These are phyloP conservation scores for Watersipora subatra DNA, from an alignment of 1,140 invertebrate species.

Conservation along the genomic window DNA sequence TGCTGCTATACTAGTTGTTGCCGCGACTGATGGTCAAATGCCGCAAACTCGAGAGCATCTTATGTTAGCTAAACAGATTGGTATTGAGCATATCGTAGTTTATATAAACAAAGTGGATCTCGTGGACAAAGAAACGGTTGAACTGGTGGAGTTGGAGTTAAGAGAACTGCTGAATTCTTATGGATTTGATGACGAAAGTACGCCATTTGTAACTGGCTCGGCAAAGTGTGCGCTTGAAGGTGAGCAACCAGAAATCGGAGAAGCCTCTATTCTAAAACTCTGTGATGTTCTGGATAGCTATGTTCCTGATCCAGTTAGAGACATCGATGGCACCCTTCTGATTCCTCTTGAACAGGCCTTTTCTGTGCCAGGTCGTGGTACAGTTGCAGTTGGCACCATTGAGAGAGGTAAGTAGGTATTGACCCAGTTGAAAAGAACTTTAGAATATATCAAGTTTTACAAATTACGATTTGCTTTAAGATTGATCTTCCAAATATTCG, in stretches of 20 bases:
- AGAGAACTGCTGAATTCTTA: conserved; percentile 69
- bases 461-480: too few species aligned
- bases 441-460: too few species aligned
- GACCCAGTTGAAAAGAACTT: neutral
- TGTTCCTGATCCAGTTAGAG: conserved; percentile 76
- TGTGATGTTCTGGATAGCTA: conserved; percentile 70
- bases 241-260: conserved; percentile 69
- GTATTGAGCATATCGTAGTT: conserved; percentile 75
- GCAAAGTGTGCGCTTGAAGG: conserved; percentile 69
- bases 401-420: conserved; percentile 52
- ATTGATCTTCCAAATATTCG: too few species aligned
- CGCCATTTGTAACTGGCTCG: conserved; percentile 70
- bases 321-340: conserved; percentile 84
- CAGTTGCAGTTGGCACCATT: conserved; percentile 82
- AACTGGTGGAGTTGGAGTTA: conserved; percentile 92
- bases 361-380: conserved; percentile 82
- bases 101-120: conserved; percentile 91
- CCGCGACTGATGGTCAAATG: conserved; percentile 97
- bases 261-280: conserved; percentile 64
- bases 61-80: conserved; percentile 89
- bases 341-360: conserved; percentile 84
- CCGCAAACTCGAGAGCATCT: conserved; percentile 97
- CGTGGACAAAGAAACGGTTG: conserved; percentile 79
- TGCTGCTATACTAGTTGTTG: conserved; percentile 93
- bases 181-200: conserved; percentile 63